Percentiles rank a stretch among this genome's conserved stretches.
Conservation (phyloP, 2,888 invertebrate species). For the Aphelenchoides bicaudatus region DNA sequence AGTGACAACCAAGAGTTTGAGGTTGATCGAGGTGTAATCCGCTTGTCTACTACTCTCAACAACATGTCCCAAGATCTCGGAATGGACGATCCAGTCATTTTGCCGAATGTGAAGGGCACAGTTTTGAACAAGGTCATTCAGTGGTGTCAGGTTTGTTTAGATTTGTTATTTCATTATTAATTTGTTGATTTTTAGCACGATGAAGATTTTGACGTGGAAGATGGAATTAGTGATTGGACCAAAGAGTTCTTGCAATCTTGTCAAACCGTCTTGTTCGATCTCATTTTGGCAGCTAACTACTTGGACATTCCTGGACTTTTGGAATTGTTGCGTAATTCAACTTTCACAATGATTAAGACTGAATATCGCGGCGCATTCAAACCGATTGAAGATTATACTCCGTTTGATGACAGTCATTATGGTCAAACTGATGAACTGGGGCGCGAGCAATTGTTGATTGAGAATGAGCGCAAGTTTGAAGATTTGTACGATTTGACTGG, state of each 20-base stretch:
- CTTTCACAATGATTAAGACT: conserved; percentile 67
- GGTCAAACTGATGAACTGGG: too few species aligned
- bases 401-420: too few species aligned
- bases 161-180: not conserved
- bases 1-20: not conserved
- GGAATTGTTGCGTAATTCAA: conserved; percentile 91
- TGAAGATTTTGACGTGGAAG: conserved; percentile 8
- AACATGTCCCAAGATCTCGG: not conserved
- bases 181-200: too few species aligned
- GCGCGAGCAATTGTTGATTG: too few species aligned
- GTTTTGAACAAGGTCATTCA: conserved; percentile 79
- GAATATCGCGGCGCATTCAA: too few species aligned
- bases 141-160: conserved; percentile 64
- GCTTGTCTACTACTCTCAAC: not conserved
- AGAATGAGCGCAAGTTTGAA: too few species aligned
- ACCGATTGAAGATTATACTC: too few species aligned
- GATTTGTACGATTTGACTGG: too few species aligned
- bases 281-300: conserved; percentile 72
- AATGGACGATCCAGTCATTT: too few species aligned
- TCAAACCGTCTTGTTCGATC: conserved; percentile 89
- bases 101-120: conserved; percentile 94
- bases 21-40: not conserved
- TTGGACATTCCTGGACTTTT: conserved; percentile 68
- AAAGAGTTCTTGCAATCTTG: conserved; percentile 97
- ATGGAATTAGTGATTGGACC: conserved; percentile 94